Conservation (phyloP, 2,797 vertebrate genomes). For the Tolypeutes matacus region DNA sequence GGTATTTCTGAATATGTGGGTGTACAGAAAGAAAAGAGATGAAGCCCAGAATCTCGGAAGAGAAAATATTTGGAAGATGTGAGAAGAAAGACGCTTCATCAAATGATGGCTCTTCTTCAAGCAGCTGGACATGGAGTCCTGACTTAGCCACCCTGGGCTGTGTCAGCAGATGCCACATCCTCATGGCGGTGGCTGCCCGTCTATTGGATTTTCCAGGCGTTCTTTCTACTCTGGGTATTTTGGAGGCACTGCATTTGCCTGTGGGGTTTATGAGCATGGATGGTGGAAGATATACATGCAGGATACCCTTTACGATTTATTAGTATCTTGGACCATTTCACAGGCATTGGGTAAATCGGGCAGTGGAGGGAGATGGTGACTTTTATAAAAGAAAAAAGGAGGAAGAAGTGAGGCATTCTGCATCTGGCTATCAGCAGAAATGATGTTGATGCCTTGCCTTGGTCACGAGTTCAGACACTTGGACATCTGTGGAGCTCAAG, state of each 20-base stretch:
- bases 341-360: neutral
- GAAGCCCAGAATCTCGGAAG: slow-evolving; percentile 22
- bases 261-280: neutral
- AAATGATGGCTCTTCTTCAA: neutral
- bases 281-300: neutral
- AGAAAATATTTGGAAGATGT: slow-evolving; percentile 26
- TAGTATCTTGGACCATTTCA: neutral
- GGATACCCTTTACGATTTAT: neutral
- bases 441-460: neutral
- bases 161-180: neutral
- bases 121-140: neutral
- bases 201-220: neutral
- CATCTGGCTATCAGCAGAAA: neutral
- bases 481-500: neutral
- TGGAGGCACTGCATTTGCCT: neutral
- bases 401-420: neutral
- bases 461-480: neutral
- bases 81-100: neutral
- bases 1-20: slow-evolving; percentile 37
- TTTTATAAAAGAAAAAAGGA: slow-evolving; percentile 37
- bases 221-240: neutral
- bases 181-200: neutral
- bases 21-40: slow-evolving; percentile 5
- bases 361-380: neutral
- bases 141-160: neutral